These are phyloP conservation scores for Pithys albifrons DNA, from an alignment of 2,113 vertebrate species.

Conservation along the genomic window DNA sequence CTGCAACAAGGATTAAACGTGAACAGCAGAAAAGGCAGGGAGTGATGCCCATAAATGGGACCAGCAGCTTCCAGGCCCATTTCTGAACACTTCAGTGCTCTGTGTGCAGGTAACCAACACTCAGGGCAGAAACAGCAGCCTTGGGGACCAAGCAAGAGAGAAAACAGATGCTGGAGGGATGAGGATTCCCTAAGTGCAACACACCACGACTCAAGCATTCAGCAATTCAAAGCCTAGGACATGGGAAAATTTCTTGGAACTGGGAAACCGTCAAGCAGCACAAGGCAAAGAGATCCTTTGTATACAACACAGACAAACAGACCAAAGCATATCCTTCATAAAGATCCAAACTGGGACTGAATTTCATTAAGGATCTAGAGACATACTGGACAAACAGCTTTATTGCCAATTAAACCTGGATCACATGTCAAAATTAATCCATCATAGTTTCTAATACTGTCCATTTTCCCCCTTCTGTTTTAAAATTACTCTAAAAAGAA, in stretches of 20 bases:
- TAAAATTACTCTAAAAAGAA: background rate
- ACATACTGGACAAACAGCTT: background rate
- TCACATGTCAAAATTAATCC: background rate
- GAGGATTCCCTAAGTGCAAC: background rate
- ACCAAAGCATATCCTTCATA: background rate
- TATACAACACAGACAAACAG: accelerated
- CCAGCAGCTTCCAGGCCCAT: background rate
- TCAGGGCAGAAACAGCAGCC: background rate
- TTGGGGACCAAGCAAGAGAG: background rate
- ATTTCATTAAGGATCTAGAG: background rate
- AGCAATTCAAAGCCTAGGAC: background rate
- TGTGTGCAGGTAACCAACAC: background rate
- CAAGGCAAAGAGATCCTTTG: background rate
- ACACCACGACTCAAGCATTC: background rate
- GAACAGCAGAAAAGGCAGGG: background rate
- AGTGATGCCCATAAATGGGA: too few relatives aligned
- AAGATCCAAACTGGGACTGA: background rate
- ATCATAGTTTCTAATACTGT: background rate
- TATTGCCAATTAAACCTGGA: background rate
- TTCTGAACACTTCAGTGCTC: accelerated
- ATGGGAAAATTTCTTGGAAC: background rate
- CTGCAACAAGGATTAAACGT: slow-evolving; percentile 48
- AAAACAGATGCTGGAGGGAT: background rate
- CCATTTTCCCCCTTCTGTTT: background rate
- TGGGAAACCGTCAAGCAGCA: background rate